Conservation (phyloP, 2,888 invertebrate genomes). For the Subacronicta megacephala region DNA sequence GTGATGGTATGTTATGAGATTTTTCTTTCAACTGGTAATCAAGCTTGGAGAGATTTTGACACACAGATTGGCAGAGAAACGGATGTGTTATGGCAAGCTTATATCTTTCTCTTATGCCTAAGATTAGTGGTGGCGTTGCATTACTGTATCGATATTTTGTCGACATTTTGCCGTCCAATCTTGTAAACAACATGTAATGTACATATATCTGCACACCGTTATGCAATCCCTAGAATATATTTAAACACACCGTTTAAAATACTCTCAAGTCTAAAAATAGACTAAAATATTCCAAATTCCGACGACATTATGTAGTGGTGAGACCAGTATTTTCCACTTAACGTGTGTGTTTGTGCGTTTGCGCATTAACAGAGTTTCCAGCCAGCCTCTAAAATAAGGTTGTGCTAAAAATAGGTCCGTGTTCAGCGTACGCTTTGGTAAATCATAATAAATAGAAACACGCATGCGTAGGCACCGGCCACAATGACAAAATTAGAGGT, state of each 20-base stretch:
- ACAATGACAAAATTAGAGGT: slow-evolving; percentile 41
- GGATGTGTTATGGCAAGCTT: too few species aligned
- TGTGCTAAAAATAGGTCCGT: slow-evolving; percentile 72
- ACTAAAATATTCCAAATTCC: slow-evolving; percentile 38
- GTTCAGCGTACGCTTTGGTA: slow-evolving; percentile 69
- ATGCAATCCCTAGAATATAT: slow-evolving; percentile 41
- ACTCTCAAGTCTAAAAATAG: slow-evolving; percentile 42
- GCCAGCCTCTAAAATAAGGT: slow-evolving; percentile 75
- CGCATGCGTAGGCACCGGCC: slow-evolving; percentile 59
- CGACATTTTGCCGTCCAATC: slow-evolving; percentile 10
- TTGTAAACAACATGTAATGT: slow-evolving; percentile 14
- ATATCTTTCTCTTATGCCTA: too few species aligned
- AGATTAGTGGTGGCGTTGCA: background rate
- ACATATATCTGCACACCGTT: slow-evolving; percentile 22
- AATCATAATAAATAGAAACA: slow-evolving; percentile 76
- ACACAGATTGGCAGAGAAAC: too few species aligned
- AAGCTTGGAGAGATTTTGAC: too few species aligned
- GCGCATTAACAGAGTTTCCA: slow-evolving; percentile 57
- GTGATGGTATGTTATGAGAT: too few species aligned
- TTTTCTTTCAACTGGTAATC: too few species aligned
- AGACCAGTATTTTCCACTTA: slow-evolving; percentile 52
- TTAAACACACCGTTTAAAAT: slow-evolving; percentile 46
- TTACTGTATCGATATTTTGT: background rate
- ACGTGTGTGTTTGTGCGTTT: slow-evolving; percentile 51
- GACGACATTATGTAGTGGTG: slow-evolving; percentile 41